These are phyloP conservation scores for Nematopogon swammerdamellus DNA, from an alignment of 2,888 invertebrate genomes.

Conservation along the genomic window DNA sequence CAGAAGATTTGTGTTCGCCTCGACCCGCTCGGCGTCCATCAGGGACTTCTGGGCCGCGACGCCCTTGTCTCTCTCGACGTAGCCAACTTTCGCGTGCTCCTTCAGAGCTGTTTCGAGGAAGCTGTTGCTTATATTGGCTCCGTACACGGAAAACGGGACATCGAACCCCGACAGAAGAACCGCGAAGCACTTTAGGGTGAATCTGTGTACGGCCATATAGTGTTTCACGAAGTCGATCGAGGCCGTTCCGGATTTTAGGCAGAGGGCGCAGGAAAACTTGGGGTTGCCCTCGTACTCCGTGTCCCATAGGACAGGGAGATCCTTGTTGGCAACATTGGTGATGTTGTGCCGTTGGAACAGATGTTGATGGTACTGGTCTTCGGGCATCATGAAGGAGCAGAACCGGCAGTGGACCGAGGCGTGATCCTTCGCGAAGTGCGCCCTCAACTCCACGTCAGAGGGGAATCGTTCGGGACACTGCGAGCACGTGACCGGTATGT, in stretches of 20 bases:
- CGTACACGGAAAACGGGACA: conserved; percentile 32
- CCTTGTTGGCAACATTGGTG: conserved; percentile 24
- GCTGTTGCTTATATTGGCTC: conserved; percentile 34
- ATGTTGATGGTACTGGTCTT: conserved; percentile 35
- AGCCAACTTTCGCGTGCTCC: conserved; percentile 26
- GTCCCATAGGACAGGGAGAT: conserved; percentile 33
- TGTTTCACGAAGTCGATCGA: conserved; percentile 35
- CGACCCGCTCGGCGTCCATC: conserved; percentile 9
- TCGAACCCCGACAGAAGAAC: conserved; percentile 32
- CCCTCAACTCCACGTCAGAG: conserved; percentile 25
- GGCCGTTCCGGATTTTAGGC: conserved; percentile 28
- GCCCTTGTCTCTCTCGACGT: conserved; percentile 28
- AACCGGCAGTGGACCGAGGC: conserved; percentile 41
- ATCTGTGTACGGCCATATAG: conserved; percentile 43
- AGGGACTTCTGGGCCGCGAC: conserved; percentile 2
- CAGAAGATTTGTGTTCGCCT: conserved; percentile 14
- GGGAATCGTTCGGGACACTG: conserved; percentile 36
- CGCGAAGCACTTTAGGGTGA: conserved; percentile 44
- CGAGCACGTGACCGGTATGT: conserved; percentile 45
- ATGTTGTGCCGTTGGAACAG: conserved; percentile 41
- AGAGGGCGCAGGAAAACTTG: conserved; percentile 35
- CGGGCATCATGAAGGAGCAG: conserved; percentile 37
- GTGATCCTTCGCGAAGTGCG: conserved; percentile 31
- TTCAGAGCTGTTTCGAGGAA: conserved; percentile 34
- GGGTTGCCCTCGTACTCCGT: conserved; percentile 25